Conservation (phyloP, 2,113 vertebrate species). For the Elaphurus davidianus region DNA sequence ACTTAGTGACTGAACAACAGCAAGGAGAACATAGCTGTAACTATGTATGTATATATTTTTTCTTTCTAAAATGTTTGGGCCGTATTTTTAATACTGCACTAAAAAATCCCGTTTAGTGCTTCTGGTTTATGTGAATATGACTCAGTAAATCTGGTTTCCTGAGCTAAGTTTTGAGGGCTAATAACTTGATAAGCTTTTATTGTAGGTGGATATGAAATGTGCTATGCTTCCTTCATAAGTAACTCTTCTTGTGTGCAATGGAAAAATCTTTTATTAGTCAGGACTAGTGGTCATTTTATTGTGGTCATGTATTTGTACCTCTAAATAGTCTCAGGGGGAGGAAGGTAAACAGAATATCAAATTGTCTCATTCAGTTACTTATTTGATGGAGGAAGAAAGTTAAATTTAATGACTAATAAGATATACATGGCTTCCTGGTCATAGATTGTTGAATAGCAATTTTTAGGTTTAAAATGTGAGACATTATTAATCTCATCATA, state of each 20-base stretch:
- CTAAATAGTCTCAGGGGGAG: neutral
- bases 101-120: neutral
- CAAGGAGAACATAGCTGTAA: neutral
- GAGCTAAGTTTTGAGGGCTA: neutral
- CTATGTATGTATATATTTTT: neutral
- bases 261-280: neutral
- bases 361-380: neutral
- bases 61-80: neutral
- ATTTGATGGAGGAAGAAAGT: neutral
- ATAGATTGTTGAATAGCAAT: neutral
- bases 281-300: neutral
- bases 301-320: neutral
- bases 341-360: neutral
- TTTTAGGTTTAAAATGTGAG: neutral
- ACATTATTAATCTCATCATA: neutral
- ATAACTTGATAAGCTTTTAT: neutral
- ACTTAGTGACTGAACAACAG: neutral
- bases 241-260: neutral
- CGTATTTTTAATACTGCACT: neutral
- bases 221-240: neutral
- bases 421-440: neutral
- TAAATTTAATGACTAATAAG: neutral
- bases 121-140: neutral
- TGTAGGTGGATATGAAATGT: neutral
- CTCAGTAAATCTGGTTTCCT: neutral